Conservation (phyloP, 2,888 invertebrate genomes). For the Emesis russula region DNA sequence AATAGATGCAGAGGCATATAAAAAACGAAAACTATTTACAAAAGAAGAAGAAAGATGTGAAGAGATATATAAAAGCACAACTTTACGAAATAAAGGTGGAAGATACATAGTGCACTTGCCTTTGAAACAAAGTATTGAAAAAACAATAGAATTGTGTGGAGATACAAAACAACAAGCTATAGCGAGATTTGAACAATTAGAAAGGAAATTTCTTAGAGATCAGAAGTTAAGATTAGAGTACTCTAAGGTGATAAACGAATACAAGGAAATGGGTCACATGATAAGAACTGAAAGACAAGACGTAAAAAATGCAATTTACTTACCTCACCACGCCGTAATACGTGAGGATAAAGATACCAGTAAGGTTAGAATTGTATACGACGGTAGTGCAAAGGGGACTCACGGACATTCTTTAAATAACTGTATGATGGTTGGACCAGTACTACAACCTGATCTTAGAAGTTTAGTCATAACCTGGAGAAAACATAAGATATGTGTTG, state of each 20-base stretch:
- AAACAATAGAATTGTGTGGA: slow-evolving; percentile 52
- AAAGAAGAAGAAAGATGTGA: slow-evolving; percentile 78
- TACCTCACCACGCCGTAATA: slow-evolving; percentile 81
- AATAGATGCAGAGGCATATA: slow-evolving; percentile 58
- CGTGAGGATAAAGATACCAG: too few relatives aligned
- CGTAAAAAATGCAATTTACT: slow-evolving; percentile 54
- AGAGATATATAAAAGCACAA: slow-evolving; percentile 43
- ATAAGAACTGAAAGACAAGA: slow-evolving; percentile 27
- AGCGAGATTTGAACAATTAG: slow-evolving; percentile 67
- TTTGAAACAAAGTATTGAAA: slow-evolving; percentile 11
- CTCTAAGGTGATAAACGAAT: slow-evolving; percentile 68
- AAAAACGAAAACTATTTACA: slow-evolving; percentile 51
- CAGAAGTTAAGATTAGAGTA: slow-evolving; percentile 62
- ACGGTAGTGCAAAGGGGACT: slow-evolving; percentile 72
- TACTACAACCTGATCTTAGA: slow-evolving; percentile 82
- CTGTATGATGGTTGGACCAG: slow-evolving; percentile 74
- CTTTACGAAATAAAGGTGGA: slow-evolving; percentile 54
- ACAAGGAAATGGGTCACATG: slow-evolving; percentile 77
- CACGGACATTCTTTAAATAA: slow-evolving; percentile 78
- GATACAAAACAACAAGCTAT: slow-evolving; percentile 75
- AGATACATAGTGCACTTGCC: slow-evolving; percentile 76
- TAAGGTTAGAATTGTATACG: slow-evolving; percentile 74
- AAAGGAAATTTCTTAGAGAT: slow-evolving; percentile 57
- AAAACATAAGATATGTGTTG: slow-evolving; percentile 76
- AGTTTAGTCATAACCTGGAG: slow-evolving; percentile 84